Base-by-base conservation (phyloP, 2,888 invertebrate species). In the Cheilosia grossa region DNA sequence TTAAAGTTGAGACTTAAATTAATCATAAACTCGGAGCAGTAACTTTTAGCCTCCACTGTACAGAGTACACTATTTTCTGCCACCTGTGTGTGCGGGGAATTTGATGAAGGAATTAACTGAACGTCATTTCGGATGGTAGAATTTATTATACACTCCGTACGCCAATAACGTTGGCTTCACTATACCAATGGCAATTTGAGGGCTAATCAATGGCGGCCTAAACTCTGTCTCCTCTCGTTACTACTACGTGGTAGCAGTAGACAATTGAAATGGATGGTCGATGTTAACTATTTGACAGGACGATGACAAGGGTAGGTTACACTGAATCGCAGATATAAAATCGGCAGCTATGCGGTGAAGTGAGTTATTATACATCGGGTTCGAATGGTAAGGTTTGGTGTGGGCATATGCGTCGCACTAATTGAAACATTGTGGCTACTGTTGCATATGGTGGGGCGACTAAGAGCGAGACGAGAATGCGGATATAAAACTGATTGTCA, bases 261-360 rank as follows among this genome's bases (percentile, higher is more conserved):
- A 64, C 58, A 79, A 56, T 56, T 80, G 67, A 80, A 80, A 80
- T 73, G 53, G 40, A 73, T 80, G 67, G 53, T 44, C 13, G 54
- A 67, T 73, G 67, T 67, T 73, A 59, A 73, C 53, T 73, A 49
- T 47, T 67, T 47, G 73, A 61, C 61, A 61, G 73, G 37, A 61
- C 40, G 73, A 72, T 67, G 67, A 54, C 47, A 67, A 70, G 56
- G 70, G 63, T 63, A 37, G 61, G 21, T 44, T 3, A 27, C n/a
- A 10, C 24, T 2, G 33, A 51, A 42, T 42, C 44, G 13, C 13
- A 13, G 10, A 13, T 19, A 77, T 63, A 54, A 49, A n/a, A 24
- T 9, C 19, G 37, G 13, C 6, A 24, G 40, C 19, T 79, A 79
- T 56, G 64, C 10, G 78, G 64, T 64, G 44, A 79, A 70, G 70